Base-by-base conservation (phyloP, 2,113 vertebrate genomes). In the Nothoprocta perdicaria region DNA sequence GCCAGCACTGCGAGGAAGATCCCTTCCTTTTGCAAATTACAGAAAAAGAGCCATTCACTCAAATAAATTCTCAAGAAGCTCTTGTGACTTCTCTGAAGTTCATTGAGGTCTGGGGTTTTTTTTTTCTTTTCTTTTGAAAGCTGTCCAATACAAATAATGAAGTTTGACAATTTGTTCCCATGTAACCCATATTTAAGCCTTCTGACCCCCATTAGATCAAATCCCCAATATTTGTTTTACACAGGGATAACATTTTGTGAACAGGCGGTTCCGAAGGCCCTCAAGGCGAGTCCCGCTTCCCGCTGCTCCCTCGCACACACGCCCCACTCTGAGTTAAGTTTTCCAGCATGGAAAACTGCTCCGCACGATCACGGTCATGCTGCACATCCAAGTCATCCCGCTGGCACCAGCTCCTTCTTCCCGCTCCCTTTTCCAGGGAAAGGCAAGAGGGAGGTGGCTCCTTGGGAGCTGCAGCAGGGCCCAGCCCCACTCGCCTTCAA, bases 261-360 rank as follows among this genome's bases (percentile, higher is more conserved):
- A 76, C n/a, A 77, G 2, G 0, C 0, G 0, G 24, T 50, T 57
- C 79, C 72, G 53, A 75, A 61, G 38, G 41, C 41, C 17, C 71
- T 21, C 55, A 5, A 79, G 2, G 5, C 62, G 17, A 3, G 1
- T 4, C 19, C 5, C 78, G 35, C 78, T 73, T 62, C 14, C 10
- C 21, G 12, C 3, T 52, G 40, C 50, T 67, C 38, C 75, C 68
- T 12, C 38, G 45, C 3, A 35, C 12, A 68, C 15, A 45, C 48
- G 14, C 15, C 16, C 79, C 62, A 58, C 2, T 1, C 35, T 33
- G 68, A 74, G 69, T 96, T 92, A 91, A 46, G 33, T 71, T 89
- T 96, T 96, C 86, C 91, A 91, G 46, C 21, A 63, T 38, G 91
- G 88, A 95, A 97, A 97, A 93, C 77, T 68, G 60, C 53, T 88